These are phyloP conservation scores for Sipha maydis DNA, from an alignment of 2,888 invertebrate species.

Conservation along the genomic window DNA sequence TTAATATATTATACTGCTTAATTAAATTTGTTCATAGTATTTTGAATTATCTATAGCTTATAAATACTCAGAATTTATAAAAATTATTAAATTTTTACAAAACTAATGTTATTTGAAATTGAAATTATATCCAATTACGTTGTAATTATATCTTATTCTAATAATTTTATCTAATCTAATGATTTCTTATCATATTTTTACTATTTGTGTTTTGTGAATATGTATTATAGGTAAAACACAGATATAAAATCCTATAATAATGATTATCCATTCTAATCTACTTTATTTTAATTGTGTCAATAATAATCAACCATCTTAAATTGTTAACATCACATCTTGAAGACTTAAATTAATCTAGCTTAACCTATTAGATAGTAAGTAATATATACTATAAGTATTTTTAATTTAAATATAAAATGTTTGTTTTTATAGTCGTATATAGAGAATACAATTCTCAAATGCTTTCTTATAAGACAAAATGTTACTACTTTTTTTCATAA, in stretches of 20 bases:
- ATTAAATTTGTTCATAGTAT: background rate
- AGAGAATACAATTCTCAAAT: background rate
- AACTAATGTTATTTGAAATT: background rate
- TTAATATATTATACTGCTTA: background rate
- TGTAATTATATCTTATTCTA: background rate
- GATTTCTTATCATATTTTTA: background rate
- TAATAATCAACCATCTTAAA: background rate
- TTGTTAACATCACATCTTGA: background rate
- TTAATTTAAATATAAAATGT: background rate
- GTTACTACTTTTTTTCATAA: background rate
- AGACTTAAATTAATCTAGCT: background rate
- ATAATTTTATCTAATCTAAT: background rate
- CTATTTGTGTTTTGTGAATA: background rate
- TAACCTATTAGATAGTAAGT: constrained; percentile 12
- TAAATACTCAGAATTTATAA: background rate
- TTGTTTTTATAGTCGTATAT: constrained; percentile 9
- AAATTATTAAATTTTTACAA: background rate
- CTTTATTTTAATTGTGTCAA: background rate
- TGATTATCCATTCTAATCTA: background rate
- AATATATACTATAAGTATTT: background rate
- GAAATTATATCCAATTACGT: background rate
- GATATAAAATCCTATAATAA: background rate
- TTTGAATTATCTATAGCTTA: background rate
- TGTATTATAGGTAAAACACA: no score
- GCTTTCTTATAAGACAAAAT: constrained; percentile 3